A percentile compares a stretch with the other conserved stretches of the same genome.
Evolutionary conservation across 2,113 vertebrate genomes (phyloP).

Genomic region (Promerops cafer): DNA sequence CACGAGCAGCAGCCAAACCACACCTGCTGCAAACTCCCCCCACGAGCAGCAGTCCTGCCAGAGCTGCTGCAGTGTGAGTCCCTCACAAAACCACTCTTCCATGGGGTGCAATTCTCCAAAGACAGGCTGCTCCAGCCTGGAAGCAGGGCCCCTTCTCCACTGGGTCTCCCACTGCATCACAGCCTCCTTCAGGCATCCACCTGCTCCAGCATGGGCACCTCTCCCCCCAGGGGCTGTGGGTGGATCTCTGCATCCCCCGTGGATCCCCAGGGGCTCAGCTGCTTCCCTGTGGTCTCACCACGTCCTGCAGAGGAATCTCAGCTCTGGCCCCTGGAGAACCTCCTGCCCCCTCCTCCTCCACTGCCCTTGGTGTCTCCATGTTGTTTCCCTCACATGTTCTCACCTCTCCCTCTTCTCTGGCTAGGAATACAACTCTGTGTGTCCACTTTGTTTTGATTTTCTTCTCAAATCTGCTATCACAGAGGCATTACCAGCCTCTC

Average conservation of each 20-base stretch:
- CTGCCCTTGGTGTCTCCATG: too few relatives aligned
- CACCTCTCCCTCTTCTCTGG: background rate
- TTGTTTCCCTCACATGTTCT: background rate
- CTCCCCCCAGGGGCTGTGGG: background rate
- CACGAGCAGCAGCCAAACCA: accelerated
- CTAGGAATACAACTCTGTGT: too few relatives aligned
- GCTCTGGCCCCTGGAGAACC: background rate
- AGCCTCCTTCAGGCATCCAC: too few relatives aligned
- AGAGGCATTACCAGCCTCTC: background rate
- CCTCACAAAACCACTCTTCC: background rate
- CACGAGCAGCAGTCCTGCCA: background rate
- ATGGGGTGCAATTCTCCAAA: background rate
- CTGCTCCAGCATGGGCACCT: too few relatives aligned
- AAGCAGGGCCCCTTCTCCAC: too few relatives aligned
- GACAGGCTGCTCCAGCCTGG: background rate
- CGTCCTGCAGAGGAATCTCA: accelerated
- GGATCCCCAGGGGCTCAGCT: background rate
- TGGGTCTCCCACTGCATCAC: too few relatives aligned
- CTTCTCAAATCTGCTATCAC: too few relatives aligned
- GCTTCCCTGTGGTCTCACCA: background rate
- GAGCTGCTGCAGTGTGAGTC: background rate
- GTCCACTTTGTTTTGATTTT: background rate
- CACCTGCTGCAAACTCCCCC: too few relatives aligned
- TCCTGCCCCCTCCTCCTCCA: background rate
- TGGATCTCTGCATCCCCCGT: background rate